Evolutionary conservation across 2,888 invertebrate genomes (phyloP).

Genomic region (Drosophila borborema): DNA sequence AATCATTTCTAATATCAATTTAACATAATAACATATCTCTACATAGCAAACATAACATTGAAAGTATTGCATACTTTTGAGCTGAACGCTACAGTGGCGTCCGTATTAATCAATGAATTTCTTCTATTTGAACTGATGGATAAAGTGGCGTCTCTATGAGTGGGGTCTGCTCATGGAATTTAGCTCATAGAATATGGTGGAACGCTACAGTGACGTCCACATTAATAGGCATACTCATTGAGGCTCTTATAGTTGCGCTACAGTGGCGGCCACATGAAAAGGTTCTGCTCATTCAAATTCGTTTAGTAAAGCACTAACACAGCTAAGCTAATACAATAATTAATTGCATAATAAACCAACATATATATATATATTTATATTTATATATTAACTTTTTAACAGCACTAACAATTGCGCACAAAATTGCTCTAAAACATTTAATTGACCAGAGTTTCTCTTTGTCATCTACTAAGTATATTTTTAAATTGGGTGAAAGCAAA

Average conservation of each 20-base stretch:
- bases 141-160: not conserved
- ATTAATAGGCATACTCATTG: not conserved
- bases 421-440: slow-evolving; percentile 80
- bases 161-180: not conserved
- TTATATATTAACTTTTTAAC: slow-evolving; percentile 56
- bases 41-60: slow-evolving; percentile 52
- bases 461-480: slow-evolving; percentile 56
- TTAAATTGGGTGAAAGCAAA: slow-evolving; percentile 50
- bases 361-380: slow-evolving; percentile 8
- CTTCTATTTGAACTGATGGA: not conserved
- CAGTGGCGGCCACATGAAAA: slow-evolving; percentile 13
- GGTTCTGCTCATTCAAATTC: slow-evolving; percentile 13
- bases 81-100: slow-evolving; percentile 37
- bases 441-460: slow-evolving; percentile 69
- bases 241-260: not conserved
- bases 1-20: slow-evolving; percentile 9
- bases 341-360: slow-evolving; percentile 22
- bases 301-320: slow-evolving; percentile 44
- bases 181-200: not conserved
- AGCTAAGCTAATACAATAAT: slow-evolving; percentile 45
- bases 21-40: slow-evolving; percentile 44
- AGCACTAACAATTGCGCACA: slow-evolving; percentile 75
- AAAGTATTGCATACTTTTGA: slow-evolving; percentile 70
- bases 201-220: slow-evolving; percentile 25
- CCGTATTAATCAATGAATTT: not conserved